These are phyloP conservation scores for Xylocopa sonorina DNA, from an alignment of 1,140 invertebrate genomes.

Conservation along the genomic window DNA sequence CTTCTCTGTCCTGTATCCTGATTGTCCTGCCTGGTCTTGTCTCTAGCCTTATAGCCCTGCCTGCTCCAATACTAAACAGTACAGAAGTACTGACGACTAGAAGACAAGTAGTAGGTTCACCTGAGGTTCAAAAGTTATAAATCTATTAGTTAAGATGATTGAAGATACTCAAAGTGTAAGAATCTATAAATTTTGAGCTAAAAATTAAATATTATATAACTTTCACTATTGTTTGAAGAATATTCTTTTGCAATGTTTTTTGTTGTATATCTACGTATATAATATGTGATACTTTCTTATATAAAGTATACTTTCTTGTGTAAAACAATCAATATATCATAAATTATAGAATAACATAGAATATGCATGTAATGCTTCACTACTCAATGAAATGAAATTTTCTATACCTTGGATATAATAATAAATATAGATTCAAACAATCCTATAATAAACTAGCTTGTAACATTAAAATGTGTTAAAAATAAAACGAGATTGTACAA, in stretches of 20 bases:
- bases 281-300: background rate
- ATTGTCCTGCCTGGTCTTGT: constrained; percentile 74
- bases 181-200: constrained; percentile 49
- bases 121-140: constrained; percentile 82
- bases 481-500: background rate
- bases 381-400: background rate
- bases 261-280: background rate
- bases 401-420: background rate
- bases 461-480: background rate
- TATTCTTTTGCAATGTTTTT: background rate
- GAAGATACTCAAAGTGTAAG: constrained; percentile 63
- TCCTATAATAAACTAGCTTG: background rate
- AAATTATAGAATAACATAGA: background rate
- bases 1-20: constrained; percentile 79
- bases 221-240: background rate
- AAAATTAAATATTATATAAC: constrained; percentile 7
- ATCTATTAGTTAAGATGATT: constrained; percentile 78
- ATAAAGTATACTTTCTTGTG: background rate
- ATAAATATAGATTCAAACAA: constrained; percentile 16
- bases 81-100: constrained; percentile 81
- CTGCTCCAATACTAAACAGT: constrained; percentile 81
- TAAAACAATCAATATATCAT: background rate
- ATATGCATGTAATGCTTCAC: background rate
- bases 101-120: constrained; percentile 82
- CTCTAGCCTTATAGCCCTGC: constrained; percentile 79